Percentiles rank a stretch among this genome's conserved stretches.
phyloP scores from a whole-genome alignment of 2,113 vertebrate species.

The Psilopsiagon aurifrons region DNA sequence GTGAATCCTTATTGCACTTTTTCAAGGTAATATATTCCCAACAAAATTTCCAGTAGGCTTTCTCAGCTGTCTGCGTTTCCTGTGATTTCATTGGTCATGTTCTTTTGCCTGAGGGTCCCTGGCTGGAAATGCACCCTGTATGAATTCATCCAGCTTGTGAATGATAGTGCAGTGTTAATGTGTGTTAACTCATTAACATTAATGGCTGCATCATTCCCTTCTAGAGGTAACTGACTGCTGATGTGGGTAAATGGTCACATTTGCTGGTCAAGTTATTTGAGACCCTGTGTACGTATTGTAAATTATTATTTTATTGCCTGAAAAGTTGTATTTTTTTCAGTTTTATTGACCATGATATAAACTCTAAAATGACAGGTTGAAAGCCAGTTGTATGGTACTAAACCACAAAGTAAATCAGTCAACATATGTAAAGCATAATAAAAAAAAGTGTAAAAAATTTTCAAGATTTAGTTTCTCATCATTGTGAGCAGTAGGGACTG shows the following conservation, averaged over 20 bases:
- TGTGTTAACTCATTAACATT: not conserved
- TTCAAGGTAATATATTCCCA: not conserved
- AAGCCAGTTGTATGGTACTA: not conserved
- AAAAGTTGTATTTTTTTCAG: not conserved
- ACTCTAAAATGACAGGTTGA: not conserved
- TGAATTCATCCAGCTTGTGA: not conserved
- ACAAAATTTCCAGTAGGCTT: not conserved
- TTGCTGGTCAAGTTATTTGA: not conserved
- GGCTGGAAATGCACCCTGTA: not conserved
- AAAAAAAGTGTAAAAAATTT: not conserved
- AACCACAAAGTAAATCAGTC: not conserved
- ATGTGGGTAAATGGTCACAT: not conserved
- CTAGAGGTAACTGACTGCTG: not conserved
- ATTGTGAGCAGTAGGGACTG: not conserved
- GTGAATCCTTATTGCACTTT: not conserved
- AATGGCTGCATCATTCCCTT: not conserved
- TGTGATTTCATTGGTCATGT: not conserved
- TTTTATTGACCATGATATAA: not conserved
- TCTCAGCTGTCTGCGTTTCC: not conserved
- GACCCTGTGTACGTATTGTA: not conserved
- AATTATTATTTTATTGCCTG: not conserved
- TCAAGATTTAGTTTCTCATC: not conserved
- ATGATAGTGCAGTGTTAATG: not conserved
- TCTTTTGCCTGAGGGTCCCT: not conserved
- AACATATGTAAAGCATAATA: not conserved